Evolutionary conservation across 1,140 invertebrate genomes (phyloP).

Genomic region (Rhizoglyphus robini): DNA sequence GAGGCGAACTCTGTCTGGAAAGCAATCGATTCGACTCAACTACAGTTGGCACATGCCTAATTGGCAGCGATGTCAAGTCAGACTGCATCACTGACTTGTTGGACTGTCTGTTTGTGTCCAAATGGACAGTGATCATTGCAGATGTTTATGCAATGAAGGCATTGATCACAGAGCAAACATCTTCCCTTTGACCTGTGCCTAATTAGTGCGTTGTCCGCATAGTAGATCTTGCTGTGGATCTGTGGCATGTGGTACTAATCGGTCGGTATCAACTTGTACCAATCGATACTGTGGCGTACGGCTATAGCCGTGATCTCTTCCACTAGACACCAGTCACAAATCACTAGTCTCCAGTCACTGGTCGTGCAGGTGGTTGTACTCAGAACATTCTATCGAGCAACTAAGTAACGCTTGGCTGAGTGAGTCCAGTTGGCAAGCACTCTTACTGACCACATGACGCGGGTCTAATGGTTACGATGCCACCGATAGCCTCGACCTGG

Average conservation of each 20-base stretch:
- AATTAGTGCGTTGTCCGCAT: not conserved
- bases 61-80: no score
- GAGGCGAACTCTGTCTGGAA: not conserved
- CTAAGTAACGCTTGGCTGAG: no score
- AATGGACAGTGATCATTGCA: not conserved
- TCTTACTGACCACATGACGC: slow-evolving; percentile 12
- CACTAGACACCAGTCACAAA: not conserved
- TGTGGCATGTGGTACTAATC: not conserved
- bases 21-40: not conserved
- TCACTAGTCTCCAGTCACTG: no score
- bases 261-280: slow-evolving; percentile 9
- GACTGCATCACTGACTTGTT: no score
- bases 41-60: no score
- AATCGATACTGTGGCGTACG: not conserved
- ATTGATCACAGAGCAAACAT: not conserved
- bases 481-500: not conserved
- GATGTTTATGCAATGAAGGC: not conserved
- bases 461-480: not conserved
- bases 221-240: no score
- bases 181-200: not conserved
- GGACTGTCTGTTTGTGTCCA: no score
- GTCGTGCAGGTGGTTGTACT: no score
- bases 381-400: no score
- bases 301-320: not conserved
- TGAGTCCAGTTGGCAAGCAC: not conserved